Base-by-base conservation (phyloP, 2,113 vertebrate genomes). In the Indicator maculatus region DNA sequence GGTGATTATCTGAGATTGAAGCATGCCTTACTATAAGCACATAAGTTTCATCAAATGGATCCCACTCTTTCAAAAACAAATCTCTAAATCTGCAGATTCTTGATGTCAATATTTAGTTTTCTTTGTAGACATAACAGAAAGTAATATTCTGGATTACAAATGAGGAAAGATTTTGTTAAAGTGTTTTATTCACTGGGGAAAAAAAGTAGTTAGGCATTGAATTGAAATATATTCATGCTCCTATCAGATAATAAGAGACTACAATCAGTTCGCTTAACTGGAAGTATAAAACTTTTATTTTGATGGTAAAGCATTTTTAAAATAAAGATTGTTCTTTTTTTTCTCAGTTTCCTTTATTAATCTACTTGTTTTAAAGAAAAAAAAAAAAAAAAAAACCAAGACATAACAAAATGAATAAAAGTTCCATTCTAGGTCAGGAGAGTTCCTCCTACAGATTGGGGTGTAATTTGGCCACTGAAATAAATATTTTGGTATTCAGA, bases 181-280 rank as follows among this genome's bases (percentile, higher is more conserved):
- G 86, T 74, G 67, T 19, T 84, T 83, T 81, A 74, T 71, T 86
- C 58, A 47, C 13, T 39, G 9, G 28, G 8, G 31, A 64, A 11
- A 12, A 27, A 47, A n/a, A 44, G 13, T 12, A 63, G 31, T 73
- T 73, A 70, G 89, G 52, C 12, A 59, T 27, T 71, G 52, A 86
- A 56, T 59, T 19, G 58, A 94, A 96, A 88, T 64, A 67, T 20
- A 71, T 60, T 19, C 72, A 81, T 53, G 14, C 2, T 79, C n/a
- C 82, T 93, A 81, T 83, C 85, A 92, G 88, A 96, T 75, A 92
- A 89, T 70, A 90, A 93, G 64, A 67, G 86, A 74, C 5, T 14
- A 64, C 5, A 2, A 88, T 74, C 79, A 74, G 86, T 86, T 91
- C 58, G 56, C 44, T 77, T 70, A 38, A 81, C 56, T 71, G 53